These are phyloP conservation scores for Microcebus lehilahytsara DNA, from an alignment of 2,113 vertebrate species.

Conservation along the genomic window DNA sequence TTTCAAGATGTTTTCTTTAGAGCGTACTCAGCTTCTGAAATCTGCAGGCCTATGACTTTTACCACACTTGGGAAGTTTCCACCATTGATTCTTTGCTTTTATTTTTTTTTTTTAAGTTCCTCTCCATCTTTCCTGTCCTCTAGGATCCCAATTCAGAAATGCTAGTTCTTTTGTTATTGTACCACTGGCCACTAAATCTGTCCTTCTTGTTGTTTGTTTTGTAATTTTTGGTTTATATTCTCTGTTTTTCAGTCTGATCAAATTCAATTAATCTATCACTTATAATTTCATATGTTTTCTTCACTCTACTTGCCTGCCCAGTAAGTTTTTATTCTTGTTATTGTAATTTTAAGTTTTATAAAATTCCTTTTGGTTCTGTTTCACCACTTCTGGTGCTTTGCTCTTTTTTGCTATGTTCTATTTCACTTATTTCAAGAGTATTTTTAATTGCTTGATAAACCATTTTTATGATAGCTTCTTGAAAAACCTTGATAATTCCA, in stretches of 20 bases:
- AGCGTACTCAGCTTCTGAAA: neutral
- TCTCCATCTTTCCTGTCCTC: neutral
- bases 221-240: neutral
- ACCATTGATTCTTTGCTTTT: neutral
- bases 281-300: neutral
- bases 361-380: neutral
- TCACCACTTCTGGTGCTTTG: neutral
- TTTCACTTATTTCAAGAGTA: neutral
- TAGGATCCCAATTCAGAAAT: neutral
- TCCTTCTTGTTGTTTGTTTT: neutral
- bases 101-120: neutral
- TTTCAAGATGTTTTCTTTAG: too few species aligned
- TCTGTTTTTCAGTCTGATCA: neutral
- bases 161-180: neutral
- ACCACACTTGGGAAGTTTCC: neutral
- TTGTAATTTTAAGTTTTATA: neutral
- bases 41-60: neutral
- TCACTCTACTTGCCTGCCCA: neutral
- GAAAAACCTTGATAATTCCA: neutral
- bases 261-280: neutral
- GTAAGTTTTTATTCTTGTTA: neutral
- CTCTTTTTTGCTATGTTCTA: neutral
- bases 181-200: neutral
- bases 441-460: neutral
- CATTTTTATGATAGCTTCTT: neutral